Base-by-base conservation (phyloP, 2,888 invertebrate genomes). In the Dicycla oo region DNA sequence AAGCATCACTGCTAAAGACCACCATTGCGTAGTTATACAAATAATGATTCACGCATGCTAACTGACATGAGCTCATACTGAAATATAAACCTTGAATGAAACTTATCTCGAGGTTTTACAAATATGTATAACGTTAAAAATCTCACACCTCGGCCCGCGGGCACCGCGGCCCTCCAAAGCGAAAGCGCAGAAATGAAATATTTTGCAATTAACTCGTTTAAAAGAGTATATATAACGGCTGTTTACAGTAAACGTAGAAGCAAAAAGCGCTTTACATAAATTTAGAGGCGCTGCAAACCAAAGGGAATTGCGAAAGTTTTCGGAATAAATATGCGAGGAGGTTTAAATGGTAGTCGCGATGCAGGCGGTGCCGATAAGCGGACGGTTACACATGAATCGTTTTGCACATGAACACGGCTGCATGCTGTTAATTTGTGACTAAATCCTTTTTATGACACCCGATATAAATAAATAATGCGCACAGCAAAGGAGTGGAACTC, bases 241-340 rank as follows among this genome's bases (percentile, higher is more conserved):
- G 72, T 81, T 78, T 75, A 73, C 69, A 57, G 73, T 74, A 60
- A 85, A 84, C 75, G 78, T 80, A 79, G 85, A 80, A 86, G 82
- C 86, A 85, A 83, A 83, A 86, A 88, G 86, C 84, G 83, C 87
- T 91, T 87, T 87, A 89, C 88, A 88, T 89, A 90, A 91, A 91
- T 91, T 92, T 87, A 84, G 87, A 88, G 86, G 86, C 85, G 88
- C 85, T 88, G 88, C 87, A 88, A 91, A 91, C 89, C 89, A 89
- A 91, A 91, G 89, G 89, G 90, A 91, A 92, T 93, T 92, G 91
- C 89, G 85, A 92, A 94, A 93, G 89, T 94, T 94, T 80, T 90
- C 80, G 73, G 73, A 92, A 93, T 92, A 91, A 93, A 93, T 93
- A 91, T 89, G 89, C 89, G 90, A 90, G 88, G 89, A 89, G 90